Evolutionary conservation across 2,113 vertebrate species (phyloP), one percentile per base, ranked within the genome.

Genomic region (Hippocampus guttulatus): DNA sequence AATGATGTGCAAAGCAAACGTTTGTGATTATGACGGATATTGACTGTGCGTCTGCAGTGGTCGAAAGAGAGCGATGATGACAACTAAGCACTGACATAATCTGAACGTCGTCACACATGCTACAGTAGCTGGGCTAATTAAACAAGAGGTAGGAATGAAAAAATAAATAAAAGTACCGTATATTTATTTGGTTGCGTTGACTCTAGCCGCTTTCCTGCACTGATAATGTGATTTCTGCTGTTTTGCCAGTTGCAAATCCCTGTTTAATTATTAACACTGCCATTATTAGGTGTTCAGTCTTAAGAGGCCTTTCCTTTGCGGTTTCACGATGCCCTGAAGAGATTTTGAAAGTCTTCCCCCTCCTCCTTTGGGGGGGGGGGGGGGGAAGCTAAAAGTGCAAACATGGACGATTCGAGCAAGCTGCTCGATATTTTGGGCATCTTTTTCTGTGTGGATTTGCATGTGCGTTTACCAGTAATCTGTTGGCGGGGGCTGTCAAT

Each of bases 261-360:
- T 84, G 90, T 93, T 95, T 93, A 96, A 96, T 95, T 94, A 95
- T 95, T 96, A 95, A 95, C 91, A 92, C 89, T 73, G 79, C 85
- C 92, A 95, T 96, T 94, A 95, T 95, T 95, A 94, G 93, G 80
- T 90, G 93, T 94, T 94, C 91, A 91, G 83, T 92, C 83, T 91
- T 92, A 95, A 93, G 89, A 92, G 90, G 87, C 87, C 91, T 95
- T 92, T 91, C 87, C 89, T 38, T 89, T 90, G 85, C 75, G 80
- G 75, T 70, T 23, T 58, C 65, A 85, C 67, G 54, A 73, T 74
- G 76, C 81, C 84, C 84, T 45, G 14, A 88, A 85, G 87, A 91
- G 77, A 71, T 41, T 84, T 84, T 82, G 73, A 40, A 62, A 73
- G 58, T 33, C 76, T 64, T 58, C 25, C 33, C 10, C 10, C 60